Base-by-base conservation (phyloP, 2,888 invertebrate genomes). In the Venusia cambrica region DNA sequence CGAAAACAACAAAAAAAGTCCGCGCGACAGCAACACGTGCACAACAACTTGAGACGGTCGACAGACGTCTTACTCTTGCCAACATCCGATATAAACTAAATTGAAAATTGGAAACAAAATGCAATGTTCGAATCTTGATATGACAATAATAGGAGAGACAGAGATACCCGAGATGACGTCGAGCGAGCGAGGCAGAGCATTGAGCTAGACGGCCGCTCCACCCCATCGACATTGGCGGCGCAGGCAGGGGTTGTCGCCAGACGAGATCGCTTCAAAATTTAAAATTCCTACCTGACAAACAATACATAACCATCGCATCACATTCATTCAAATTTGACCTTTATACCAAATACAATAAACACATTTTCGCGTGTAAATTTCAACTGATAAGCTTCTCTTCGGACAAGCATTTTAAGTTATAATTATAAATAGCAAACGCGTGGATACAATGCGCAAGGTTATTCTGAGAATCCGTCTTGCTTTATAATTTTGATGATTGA, bases 1-100 rank as follows among this genome's bases (percentile, higher is more conserved):
- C 55, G 64, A 55, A 45, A 54, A 55, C 48, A 54, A 52, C n/a
- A 54, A 62, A 59, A 65, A 60, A 55, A 48, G 37, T 21, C 31
- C 48, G 62, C 71, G 66, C 68, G 61, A 63, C 60, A 46, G 16
- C 48, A 62, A 63, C 83, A 83, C 80, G 84, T 81, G 83, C 63
- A 54, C 65, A 55, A 51, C 54, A 66, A 62, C 55, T 66, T 60
- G 70, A 73, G 77, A 40, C 66, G 54, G 43, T 62, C 62, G 79
- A 77, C 79, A 77, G 74, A 83, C 84, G 84, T 83, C 73, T 74
- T 77, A 38, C 79, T 71, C 73, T 73, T 73, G 76, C 80, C 81
- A 80, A 81, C 79, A 81, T 81, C 79, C 74, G 74, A 85, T 84
- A 84, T 85, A 75, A 85, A 87, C 85, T 87, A 85, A 87, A 85